A percentile compares a stretch with the other conserved stretches of the same genome.
Conservation (phyloP, 2,797 vertebrate genomes). For the Takifugu rubripes region DNA sequence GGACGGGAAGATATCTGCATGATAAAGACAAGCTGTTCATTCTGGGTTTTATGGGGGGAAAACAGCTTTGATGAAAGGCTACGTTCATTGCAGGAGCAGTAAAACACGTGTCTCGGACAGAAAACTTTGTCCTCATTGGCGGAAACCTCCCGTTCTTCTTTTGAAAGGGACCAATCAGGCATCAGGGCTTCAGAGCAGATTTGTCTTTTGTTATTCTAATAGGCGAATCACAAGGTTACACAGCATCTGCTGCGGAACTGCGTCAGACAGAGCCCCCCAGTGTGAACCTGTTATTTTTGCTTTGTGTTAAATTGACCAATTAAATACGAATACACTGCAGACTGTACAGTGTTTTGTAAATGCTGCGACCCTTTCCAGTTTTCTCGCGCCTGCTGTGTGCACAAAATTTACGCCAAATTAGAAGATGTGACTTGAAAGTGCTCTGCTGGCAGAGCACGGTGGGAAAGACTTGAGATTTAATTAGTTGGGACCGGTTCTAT, state of each 20-base stretch:
- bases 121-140: slow-evolving; percentile 62
- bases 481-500: slow-evolving; percentile 38
- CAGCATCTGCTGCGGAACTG: slow-evolving; percentile 60
- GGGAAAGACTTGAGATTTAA: slow-evolving; percentile 15
- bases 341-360: slow-evolving; percentile 10
- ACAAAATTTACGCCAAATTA: neutral
- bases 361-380: slow-evolving; percentile 8
- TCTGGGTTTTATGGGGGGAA: slow-evolving; percentile 51
- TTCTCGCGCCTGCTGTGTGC: slow-evolving; percentile 17
- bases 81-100: slow-evolving; percentile 18
- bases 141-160: slow-evolving; percentile 45
- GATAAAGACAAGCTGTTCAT: slow-evolving; percentile 76
- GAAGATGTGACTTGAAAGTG: slow-evolving; percentile 16
- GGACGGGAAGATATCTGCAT: slow-evolving; percentile 72
- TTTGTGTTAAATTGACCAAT: slow-evolving; percentile 13
- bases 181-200: slow-evolving; percentile 51
- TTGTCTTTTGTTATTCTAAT: slow-evolving; percentile 67
- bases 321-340: slow-evolving; percentile 8
- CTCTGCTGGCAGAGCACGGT: slow-evolving; percentile 1
- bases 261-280: slow-evolving; percentile 31
- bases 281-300: slow-evolving; percentile 21
- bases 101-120: slow-evolving; percentile 44
- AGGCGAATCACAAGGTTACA: slow-evolving; percentile 35
- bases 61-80: slow-evolving; percentile 50
- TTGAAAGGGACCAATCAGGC: slow-evolving; percentile 61